phyloP scores from a whole-genome alignment of 2,888 invertebrate species.

The Eupithecia pulchellata region DNA sequence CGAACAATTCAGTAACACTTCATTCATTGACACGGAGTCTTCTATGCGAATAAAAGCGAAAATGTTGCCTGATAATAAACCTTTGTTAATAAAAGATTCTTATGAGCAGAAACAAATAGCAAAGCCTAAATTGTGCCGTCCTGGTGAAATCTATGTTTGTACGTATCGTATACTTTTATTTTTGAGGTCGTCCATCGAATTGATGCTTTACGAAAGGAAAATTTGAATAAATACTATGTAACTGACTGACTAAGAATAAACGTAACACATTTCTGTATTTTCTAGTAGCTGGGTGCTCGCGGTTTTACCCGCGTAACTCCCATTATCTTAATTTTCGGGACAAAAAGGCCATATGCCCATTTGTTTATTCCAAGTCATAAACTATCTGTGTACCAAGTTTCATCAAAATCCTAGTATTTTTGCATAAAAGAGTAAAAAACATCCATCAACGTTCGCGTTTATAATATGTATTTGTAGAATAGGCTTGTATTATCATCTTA shows the following conservation, averaged over 20 bases:
- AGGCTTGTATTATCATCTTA: too few relatives aligned
- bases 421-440: too few relatives aligned
- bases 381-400: too few relatives aligned
- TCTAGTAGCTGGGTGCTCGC: too few relatives aligned
- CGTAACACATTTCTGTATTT: not conserved
- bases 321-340: too few relatives aligned
- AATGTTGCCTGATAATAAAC: slow-evolving; percentile 48
- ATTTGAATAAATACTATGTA: not conserved
- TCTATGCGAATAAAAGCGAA: slow-evolving; percentile 36
- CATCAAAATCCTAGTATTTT: too few relatives aligned
- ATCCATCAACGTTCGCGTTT: too few relatives aligned
- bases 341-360: too few relatives aligned
- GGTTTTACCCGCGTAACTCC: too few relatives aligned
- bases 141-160: slow-evolving; percentile 56
- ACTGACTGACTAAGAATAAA: not conserved
- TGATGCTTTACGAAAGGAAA: not conserved
- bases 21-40: slow-evolving; percentile 39
- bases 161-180: slow-evolving; percentile 33
- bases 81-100: slow-evolving; percentile 55
- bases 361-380: too few relatives aligned
- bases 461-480: too few relatives aligned
- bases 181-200: not conserved
- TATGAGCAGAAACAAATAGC: slow-evolving; percentile 22
- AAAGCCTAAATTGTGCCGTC: slow-evolving; percentile 59
- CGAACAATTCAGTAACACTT: slow-evolving; percentile 50